Conservation (phyloP, 2,797 vertebrate species). For the Mallotus villosus region DNA sequence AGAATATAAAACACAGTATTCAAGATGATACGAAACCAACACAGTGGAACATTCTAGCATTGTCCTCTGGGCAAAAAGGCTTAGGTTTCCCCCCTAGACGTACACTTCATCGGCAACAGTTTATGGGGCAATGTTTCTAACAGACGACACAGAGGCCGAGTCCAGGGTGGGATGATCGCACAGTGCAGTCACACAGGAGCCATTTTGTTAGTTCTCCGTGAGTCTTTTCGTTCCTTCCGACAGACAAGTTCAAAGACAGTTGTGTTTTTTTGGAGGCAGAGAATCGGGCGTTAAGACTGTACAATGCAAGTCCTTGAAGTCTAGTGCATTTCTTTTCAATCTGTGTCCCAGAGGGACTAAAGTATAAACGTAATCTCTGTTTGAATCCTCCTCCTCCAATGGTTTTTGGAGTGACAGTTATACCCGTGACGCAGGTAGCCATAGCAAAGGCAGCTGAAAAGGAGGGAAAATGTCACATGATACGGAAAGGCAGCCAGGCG, state of each 20-base stretch:
- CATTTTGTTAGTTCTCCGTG: constrained; percentile 18
- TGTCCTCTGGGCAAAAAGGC: constrained; percentile 20
- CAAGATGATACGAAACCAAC: constrained; percentile 21
- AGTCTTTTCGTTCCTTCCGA: constrained; percentile 7
- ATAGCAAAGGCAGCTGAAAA: constrained; percentile 13
- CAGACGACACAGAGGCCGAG: constrained; percentile 28
- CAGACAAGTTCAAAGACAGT: constrained; percentile 18
- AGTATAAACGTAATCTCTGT: neutral
- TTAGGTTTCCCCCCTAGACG: neutral
- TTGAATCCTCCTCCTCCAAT: neutral
- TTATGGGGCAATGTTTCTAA: constrained; percentile 6
- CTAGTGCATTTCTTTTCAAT: constrained; percentile 27
- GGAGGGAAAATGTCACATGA: constrained; percentile 2
- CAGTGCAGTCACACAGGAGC: constrained; percentile 10
- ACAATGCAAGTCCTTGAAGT: constrained; percentile 27
- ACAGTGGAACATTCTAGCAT: constrained; percentile 13
- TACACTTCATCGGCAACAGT: constrained; percentile 33
- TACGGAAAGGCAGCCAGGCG: constrained; percentile 25
- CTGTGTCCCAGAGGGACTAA: neutral
- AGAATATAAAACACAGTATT: constrained; percentile 27
- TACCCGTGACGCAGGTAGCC: constrained; percentile 5
- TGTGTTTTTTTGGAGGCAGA: constrained; percentile 5
- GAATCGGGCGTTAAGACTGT: neutral
- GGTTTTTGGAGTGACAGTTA: neutral
- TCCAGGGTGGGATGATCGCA: constrained; percentile 4